phyloP scores from a whole-genome alignment of 2,888 invertebrate species.

The Epinotia brunnichana region DNA sequence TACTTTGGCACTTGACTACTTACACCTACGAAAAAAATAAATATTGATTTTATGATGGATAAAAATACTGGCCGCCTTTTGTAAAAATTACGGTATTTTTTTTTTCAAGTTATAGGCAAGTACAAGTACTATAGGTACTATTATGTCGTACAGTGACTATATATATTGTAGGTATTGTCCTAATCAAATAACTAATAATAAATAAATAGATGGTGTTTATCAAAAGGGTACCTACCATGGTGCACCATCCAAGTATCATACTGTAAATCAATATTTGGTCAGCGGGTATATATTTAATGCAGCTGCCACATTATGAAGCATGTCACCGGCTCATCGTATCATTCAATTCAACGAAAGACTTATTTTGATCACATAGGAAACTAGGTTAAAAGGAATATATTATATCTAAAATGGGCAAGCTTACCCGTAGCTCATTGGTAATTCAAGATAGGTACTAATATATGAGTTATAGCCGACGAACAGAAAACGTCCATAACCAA shows the following conservation, averaged over 20 bases:
- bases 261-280: conserved; percentile 14
- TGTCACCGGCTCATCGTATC: conserved; percentile 13
- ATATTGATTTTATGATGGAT: too few species aligned
- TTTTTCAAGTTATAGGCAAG: too few species aligned
- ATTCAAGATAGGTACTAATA: background rate
- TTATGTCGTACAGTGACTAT: too few species aligned
- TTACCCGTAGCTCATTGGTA: background rate
- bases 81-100: too few species aligned
- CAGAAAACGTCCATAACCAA: background rate
- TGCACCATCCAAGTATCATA: background rate
- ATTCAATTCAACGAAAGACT: conserved; percentile 1
- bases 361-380: conserved; percentile 13
- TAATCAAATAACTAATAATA: too few species aligned
- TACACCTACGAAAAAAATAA: too few species aligned
- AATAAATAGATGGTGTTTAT: background rate
- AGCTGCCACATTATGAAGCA: conserved; percentile 5
- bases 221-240: background rate
- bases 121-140: too few species aligned
- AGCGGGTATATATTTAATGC: conserved; percentile 10
- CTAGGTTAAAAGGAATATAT: conserved; percentile 19
- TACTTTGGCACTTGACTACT: too few species aligned
- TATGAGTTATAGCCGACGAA: background rate
- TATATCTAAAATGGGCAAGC: background rate
- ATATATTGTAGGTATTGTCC: too few species aligned
- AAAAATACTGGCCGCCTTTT: too few species aligned